Conservation (phyloP, 2,797 vertebrate species). For the Coendou prehensilis region DNA sequence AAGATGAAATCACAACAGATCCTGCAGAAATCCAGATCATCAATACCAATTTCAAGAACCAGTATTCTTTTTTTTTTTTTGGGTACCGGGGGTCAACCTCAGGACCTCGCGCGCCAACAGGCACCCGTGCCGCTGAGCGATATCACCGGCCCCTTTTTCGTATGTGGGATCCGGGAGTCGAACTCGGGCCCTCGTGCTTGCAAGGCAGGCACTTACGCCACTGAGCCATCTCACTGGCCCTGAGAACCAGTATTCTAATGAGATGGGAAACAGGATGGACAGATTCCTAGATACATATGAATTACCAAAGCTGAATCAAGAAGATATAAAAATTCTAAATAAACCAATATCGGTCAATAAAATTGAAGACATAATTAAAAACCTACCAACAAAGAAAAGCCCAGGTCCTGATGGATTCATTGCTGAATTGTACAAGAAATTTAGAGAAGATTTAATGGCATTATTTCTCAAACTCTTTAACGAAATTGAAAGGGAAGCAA, state of each 20-base stretch:
- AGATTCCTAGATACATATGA: not conserved
- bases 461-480: not conserved
- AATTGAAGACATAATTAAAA: not conserved
- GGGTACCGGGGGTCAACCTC: too few species aligned
- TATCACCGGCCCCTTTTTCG: too few species aligned
- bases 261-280: not conserved
- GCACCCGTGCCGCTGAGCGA: too few species aligned
- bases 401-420: not conserved
- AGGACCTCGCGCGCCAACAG: too few species aligned
- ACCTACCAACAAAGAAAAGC: not conserved
- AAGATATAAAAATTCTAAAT: not conserved
- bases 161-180: too few species aligned
- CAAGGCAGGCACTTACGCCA: too few species aligned
- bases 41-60: not conserved
- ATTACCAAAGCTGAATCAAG: not conserved
- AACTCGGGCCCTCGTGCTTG: too few species aligned
- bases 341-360: not conserved
- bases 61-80: not conserved
- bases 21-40: not conserved
- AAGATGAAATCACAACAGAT: not conserved
- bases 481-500: not conserved
- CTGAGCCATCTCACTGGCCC: too few species aligned
- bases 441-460: not conserved
- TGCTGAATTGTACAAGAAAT: not conserved
- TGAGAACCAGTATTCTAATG: not conserved